A percentile compares a stretch with the other conserved stretches of the same genome.
Conservation (phyloP, 1,140 invertebrate genomes). For the Leptinotarsa texana region DNA sequence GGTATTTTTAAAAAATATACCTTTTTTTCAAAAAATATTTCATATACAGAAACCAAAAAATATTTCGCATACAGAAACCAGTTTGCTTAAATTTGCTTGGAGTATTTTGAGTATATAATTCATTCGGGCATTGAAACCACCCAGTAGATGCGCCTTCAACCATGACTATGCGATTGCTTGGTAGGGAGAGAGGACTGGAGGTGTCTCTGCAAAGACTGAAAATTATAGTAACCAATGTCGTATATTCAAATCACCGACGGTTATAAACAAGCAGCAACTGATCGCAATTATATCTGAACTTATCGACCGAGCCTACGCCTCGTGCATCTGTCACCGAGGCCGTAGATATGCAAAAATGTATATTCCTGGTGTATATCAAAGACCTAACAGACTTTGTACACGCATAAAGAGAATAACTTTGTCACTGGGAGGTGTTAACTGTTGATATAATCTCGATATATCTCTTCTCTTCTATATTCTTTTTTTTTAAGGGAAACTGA, state of each 20-base stretch:
- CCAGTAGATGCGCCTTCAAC: not conserved
- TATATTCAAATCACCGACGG: slow-evolving; percentile 36
- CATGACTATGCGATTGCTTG: not conserved
- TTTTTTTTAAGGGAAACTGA: too few species aligned
- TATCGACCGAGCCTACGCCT: slow-evolving; percentile 33
- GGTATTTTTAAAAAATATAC: too few species aligned
- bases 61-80: too few species aligned
- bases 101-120: too few species aligned
- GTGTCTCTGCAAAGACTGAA: slow-evolving; percentile 18
- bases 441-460: not conserved
- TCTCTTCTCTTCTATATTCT: not conserved
- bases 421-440: slow-evolving; percentile 5
- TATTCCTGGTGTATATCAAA: slow-evolving; percentile 15
- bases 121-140: too few species aligned
- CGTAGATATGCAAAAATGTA: slow-evolving; percentile 19
- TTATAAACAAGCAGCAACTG: slow-evolving; percentile 34
- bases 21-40: too few species aligned
- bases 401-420: slow-evolving; percentile 11
- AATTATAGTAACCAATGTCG: slow-evolving; percentile 29
- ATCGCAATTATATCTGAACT: slow-evolving; percentile 36
- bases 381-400: slow-evolving; percentile 14
- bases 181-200: not conserved
- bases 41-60: too few species aligned
- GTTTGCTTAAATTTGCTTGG: too few species aligned
- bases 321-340: slow-evolving; percentile 34